These are phyloP conservation scores for Dynastes maya DNA, from an alignment of 2,888 invertebrate genomes.

Conservation along the genomic window DNA sequence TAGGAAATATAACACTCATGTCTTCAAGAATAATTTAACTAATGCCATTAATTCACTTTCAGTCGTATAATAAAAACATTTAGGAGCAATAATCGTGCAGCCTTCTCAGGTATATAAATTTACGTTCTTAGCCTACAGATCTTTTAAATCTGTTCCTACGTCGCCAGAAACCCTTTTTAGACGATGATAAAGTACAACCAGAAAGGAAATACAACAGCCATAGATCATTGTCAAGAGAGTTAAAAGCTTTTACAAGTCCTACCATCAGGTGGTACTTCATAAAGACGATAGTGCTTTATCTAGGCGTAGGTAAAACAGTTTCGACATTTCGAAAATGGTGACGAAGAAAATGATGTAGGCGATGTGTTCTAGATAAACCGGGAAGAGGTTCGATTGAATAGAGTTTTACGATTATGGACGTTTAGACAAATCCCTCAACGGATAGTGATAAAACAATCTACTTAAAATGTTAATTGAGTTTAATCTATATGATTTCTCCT, in stretches of 20 bases:
- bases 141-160: slow-evolving; percentile 28
- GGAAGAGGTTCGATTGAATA: slow-evolving; percentile 9
- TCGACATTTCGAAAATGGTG: slow-evolving; percentile 34
- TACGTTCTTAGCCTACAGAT: slow-evolving; percentile 11
- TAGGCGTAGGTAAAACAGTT: slow-evolving; percentile 25
- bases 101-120: slow-evolving; percentile 7
- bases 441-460: slow-evolving; percentile 5
- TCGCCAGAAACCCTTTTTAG: slow-evolving; percentile 34
- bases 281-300: slow-evolving; percentile 34
- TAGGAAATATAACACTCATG: too few species aligned
- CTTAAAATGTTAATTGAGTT: neutral
- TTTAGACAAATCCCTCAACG: slow-evolving; percentile 23
- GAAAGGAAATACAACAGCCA: slow-evolving; percentile 51
- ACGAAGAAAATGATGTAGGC: slow-evolving; percentile 43
- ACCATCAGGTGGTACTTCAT: slow-evolving; percentile 43
- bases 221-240: slow-evolving; percentile 47
- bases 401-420: slow-evolving; percentile 28
- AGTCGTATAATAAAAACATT: neutral
- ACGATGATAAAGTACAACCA: slow-evolving; percentile 36
- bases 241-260: slow-evolving; percentile 47
- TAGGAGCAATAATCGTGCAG: neutral
- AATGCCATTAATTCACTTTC: neutral
- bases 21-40: too few species aligned
- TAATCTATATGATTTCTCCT: too few species aligned
- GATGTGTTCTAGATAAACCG: slow-evolving; percentile 31